Base-by-base conservation (phyloP, 2,888 invertebrate genomes). In the Drosophila demipolita region DNA sequence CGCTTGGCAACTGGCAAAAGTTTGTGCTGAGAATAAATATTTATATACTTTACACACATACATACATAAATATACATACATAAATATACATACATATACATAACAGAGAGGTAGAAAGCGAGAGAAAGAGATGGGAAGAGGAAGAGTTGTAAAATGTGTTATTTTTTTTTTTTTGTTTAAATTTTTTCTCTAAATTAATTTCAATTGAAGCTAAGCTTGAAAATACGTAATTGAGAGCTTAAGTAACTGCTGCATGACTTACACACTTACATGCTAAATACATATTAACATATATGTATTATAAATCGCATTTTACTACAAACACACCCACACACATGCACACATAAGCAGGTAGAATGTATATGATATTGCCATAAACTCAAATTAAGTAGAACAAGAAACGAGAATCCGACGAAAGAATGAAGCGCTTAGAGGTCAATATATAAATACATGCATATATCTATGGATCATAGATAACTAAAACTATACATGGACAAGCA, bases 221-320 rank as follows among this genome's bases (percentile, higher is more conserved):
- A 74, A 87, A 77, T 71, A 80, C 75, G 88, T 78, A 90, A 89
- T 73, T 68, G 67, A 77, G 87, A 87, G 87, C 85, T 87, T 85
- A 82, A 83, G 54, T 82, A 82, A 82, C 66, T 71, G 76, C 50
- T 63, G 66, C 68, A 73, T 69, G 49, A 69, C 65, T 65, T 36
- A 80, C 23, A 74, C 54, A 72, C 59, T 60, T 66, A 49, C n/a
- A 50, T 61, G 26, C 57, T 35, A 58, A 29, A 71, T 66, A 64
- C 67, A 75, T 67, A 64, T 57, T 65, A 64, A 64, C 78, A 61
- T 73, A 70, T 72, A 81, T 62, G 35, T 66, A 66, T 66, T 53
- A 76, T 45, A 54, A 63, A 55, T 48, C 65, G 70, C 73, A 76
- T 78, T 78, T 81, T 78, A 66, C 68, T 61, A 48, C 64, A 69